Evolutionary conservation across 2,797 vertebrate species (phyloP), one percentile per base, ranked within the genome.

Genomic region (Hypotaenidia okinawae): DNA sequence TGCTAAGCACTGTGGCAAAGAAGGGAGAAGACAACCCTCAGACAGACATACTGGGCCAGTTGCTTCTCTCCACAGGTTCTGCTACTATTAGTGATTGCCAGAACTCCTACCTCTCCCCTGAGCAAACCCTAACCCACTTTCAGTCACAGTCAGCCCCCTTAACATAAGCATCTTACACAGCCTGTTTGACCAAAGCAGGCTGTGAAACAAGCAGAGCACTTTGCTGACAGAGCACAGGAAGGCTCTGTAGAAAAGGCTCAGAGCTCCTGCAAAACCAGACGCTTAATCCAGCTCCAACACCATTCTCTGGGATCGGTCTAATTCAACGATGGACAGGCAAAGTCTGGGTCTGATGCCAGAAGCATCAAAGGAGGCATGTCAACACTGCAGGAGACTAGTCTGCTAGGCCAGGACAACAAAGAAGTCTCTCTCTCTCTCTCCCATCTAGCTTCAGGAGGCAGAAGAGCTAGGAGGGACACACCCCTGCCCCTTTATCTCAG

Each of bases 31-130:
- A 39, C 59, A 76, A 78, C 52, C 19, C 32, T 41, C 47, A 87
- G 70, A 12, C 0, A 33, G 21, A 55, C 0, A 0, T 28, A 35
- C 28, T 54, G 37, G 22, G 55, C 32, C 47, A n/a, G 57, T 1
- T 61, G 16, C 39, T 84, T 25, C 63, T 55, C 79, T 69, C 64
- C 47, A 61, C 15, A 59, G 49, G 76, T 61, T 86, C 88, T 69
- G 69, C 55, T 75, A 21, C 54, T 47, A n/a, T 28, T 67, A 57
- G 13, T 11, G n/a, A 61, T 15, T 81, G 9, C 57, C 54, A 82
- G 52, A 39, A 27, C 17, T 66, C 70, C 43, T 43, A 57, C 37
- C n/a, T 2, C n/a, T 84, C 32, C 78, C 49, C 64, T 49, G 33
- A 85, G 61, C 49, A 72, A 81, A 25, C 67, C 74, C 33, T 57